These are phyloP conservation scores for Leptoclinus maculatus DNA, from an alignment of 2,797 vertebrate species.

Conservation along the genomic window DNA sequence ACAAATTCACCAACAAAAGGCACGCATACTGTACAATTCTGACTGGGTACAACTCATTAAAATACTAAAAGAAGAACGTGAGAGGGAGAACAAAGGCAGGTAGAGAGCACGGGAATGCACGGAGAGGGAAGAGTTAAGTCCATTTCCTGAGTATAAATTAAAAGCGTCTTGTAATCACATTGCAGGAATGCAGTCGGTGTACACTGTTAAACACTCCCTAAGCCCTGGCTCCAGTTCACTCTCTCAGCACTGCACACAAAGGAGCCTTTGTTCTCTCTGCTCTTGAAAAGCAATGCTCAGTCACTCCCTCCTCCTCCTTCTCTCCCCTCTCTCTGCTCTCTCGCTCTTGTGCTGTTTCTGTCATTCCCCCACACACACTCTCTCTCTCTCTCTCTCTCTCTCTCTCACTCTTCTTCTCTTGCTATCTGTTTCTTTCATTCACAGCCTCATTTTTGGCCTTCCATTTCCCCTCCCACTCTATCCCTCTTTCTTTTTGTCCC, in stretches of 20 bases:
- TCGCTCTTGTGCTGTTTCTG: constrained; percentile 61
- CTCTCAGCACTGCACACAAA: constrained; percentile 87
- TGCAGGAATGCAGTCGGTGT: constrained; percentile 89
- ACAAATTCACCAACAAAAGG: constrained; percentile 8
- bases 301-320: constrained; percentile 70
- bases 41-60: constrained; percentile 42
- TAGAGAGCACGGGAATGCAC: constrained; percentile 52
- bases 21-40: constrained; percentile 20
- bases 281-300: constrained; percentile 87
- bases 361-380: constrained; percentile 47
- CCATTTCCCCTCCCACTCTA: constrained; percentile 25
- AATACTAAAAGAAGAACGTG: constrained; percentile 15
- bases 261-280: constrained; percentile 86
- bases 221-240: constrained; percentile 85
- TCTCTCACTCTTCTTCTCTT: constrained; percentile 45
- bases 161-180: constrained; percentile 88
- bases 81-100: constrained; percentile 52
- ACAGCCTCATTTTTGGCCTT: constrained; percentile 52
- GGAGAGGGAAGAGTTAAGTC: constrained; percentile 84
- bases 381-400: neutral
- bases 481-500: constrained; percentile 25
- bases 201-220: constrained; percentile 88
- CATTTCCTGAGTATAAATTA: constrained; percentile 88
- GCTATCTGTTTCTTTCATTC: constrained; percentile 76
- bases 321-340: constrained; percentile 26